Percentiles rank a stretch among this genome's conserved stretches.
These are phyloP conservation scores for Agonum fuliginosum DNA, from an alignment of 2,888 invertebrate genomes.

Conservation along the genomic window DNA sequence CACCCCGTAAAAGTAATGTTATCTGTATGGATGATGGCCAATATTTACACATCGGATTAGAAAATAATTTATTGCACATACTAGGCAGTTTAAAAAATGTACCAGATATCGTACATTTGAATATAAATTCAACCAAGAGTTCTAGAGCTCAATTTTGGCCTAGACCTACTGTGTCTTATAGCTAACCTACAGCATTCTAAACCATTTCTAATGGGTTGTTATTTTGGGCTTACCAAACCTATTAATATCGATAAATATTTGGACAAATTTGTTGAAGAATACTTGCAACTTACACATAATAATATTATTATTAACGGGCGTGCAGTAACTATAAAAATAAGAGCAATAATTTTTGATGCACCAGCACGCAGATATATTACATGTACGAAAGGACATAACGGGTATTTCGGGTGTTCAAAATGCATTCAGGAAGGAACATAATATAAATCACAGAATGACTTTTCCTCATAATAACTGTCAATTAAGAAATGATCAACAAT, in stretches of 20 bases:
- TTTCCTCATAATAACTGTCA: constrained; percentile 40
- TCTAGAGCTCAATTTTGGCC: constrained; percentile 61
- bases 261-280: constrained; percentile 62
- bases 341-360: constrained; percentile 62
- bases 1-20: too few species aligned
- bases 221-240: constrained; percentile 62
- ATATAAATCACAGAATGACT: neutral
- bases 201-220: constrained; percentile 62
- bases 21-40: too few species aligned
- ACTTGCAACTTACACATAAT: constrained; percentile 52
- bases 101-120: too few species aligned
- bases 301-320: constrained; percentile 55
- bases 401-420: constrained; percentile 61
- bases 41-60: too few species aligned
- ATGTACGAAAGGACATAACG: constrained; percentile 62
- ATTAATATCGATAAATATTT: constrained; percentile 61
- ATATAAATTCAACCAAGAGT: constrained; percentile 57
- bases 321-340: constrained; percentile 53
- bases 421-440: constrained; percentile 59
- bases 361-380: constrained; percentile 61
- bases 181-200: constrained; percentile 7
- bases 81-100: too few species aligned
- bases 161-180: constrained; percentile 60
- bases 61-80: too few species aligned
- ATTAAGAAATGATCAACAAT: constrained; percentile 59